phyloP scores from a whole-genome alignment of 2,888 invertebrate genomes.

The Sarcophaga caerulescens region DNA sequence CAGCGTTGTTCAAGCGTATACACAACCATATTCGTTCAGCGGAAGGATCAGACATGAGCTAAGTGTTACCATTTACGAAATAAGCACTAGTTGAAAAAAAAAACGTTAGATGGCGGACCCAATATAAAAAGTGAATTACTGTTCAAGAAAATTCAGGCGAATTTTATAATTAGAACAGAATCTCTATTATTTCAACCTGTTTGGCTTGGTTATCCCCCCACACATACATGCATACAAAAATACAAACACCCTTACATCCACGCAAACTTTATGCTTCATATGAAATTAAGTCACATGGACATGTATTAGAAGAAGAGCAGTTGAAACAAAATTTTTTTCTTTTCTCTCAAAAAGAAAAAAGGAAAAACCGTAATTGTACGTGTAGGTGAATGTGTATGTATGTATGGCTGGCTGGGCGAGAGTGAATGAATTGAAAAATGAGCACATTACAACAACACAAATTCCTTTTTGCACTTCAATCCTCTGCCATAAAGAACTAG shows the following conservation, averaged over 20 bases:
- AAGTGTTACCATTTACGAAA: too few relatives aligned
- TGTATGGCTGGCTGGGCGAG: not conserved
- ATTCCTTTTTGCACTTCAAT: not conserved
- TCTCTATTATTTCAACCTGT: not conserved
- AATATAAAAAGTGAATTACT: not conserved
- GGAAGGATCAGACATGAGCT: too few relatives aligned
- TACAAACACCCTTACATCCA: not conserved
- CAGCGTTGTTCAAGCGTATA: too few relatives aligned
- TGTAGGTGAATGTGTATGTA: not conserved
- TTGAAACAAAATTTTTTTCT: constrained; percentile 13
- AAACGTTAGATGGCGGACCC: too few relatives aligned
- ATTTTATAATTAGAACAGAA: constrained; percentile 20
- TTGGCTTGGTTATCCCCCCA: too few relatives aligned
- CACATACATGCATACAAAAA: too few relatives aligned
- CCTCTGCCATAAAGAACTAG: not conserved
- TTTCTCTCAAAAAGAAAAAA: not conserved
- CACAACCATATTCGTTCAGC: too few relatives aligned
- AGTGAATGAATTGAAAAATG: constrained; percentile 18
- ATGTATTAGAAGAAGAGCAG: constrained; percentile 17
- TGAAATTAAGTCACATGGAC: constrained; percentile 27
- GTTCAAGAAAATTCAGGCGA: not conserved
- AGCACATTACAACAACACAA: constrained; percentile 14
- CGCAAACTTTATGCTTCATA: not conserved
- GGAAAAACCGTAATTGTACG: not conserved
- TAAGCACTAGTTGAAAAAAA: too few relatives aligned